Conservation (phyloP, 2,113 vertebrate genomes). For the Caracal caracal region DNA sequence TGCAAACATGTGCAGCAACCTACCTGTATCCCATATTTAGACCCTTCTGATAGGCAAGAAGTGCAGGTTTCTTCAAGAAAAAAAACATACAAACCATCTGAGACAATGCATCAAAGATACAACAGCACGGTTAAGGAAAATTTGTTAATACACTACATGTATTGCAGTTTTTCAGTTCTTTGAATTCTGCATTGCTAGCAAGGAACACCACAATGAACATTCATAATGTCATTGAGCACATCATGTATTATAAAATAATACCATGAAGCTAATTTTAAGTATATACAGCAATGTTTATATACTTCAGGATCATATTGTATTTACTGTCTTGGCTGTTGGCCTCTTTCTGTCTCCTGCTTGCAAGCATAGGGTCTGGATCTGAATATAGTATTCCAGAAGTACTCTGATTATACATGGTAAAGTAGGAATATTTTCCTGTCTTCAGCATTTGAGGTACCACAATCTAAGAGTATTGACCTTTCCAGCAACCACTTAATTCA, state of each 20-base stretch:
- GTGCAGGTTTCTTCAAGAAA: not conserved
- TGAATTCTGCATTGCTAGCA: not conserved
- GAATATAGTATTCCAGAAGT: not conserved
- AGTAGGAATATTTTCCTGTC: no score
- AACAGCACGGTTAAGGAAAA: not conserved
- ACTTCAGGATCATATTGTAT: not conserved
- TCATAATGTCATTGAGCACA: not conserved
- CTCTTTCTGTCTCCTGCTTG: not conserved
- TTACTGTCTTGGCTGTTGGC: not conserved
- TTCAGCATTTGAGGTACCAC: not conserved
- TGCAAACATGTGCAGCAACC: fast-evolving
- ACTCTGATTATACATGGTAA: not conserved
- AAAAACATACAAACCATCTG: not conserved
- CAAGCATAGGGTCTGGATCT: not conserved
- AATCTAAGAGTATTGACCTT: not conserved
- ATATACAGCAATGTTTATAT: not conserved
- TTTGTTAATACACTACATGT: not conserved
- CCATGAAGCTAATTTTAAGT: not conserved
- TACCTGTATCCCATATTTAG: not conserved
- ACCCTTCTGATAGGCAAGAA: not conserved
- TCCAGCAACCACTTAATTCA: not conserved
- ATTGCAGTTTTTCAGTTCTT: not conserved
- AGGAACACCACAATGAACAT: not conserved
- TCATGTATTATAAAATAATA: not conserved
- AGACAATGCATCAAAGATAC: not conserved